A percentile compares a stretch with the other conserved stretches of the same genome.
Conservation (phyloP, 37 sponge, comb jelly and placozoan genomes). For the Agelas oroides region DNA sequence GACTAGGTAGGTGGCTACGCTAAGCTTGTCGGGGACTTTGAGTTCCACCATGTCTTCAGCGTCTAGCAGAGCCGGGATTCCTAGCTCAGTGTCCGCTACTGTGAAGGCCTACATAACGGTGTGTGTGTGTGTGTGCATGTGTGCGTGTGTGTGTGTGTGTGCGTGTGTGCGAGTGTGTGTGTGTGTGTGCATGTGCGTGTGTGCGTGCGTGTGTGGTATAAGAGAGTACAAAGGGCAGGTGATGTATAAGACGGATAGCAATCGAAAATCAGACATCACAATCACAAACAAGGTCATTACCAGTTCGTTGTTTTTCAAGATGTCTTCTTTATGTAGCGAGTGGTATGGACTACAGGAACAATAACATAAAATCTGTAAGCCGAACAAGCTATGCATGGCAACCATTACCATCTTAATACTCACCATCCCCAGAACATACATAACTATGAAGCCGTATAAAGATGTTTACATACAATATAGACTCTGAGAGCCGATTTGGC, state of each 20-base stretch:
- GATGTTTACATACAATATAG: no score
- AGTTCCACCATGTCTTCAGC: constrained; percentile 94
- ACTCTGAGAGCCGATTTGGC: no score
- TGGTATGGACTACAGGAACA: constrained; percentile 74
- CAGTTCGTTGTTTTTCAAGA: constrained; percentile 88
- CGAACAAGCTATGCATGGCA: no score
- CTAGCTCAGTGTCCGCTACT: constrained; percentile 87
- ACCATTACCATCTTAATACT: no score
- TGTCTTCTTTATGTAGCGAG: constrained; percentile 67
- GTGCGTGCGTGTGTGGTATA: no score
- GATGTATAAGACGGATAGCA: background rate
- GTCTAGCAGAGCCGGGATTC: constrained; percentile 89
- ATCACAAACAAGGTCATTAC: no score
- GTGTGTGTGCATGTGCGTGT: background rate
- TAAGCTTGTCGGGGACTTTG: constrained; percentile 91
- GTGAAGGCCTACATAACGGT: constrained; percentile 86
- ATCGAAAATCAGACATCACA: background rate
- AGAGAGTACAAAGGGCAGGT: background rate
- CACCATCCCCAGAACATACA: background rate
- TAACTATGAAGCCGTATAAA: background rate
- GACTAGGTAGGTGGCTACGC: constrained; percentile 89
- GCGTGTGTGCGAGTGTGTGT: background rate
- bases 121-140: background rate
- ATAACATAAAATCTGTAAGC: no score
- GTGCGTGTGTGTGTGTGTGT: no score